These are phyloP conservation scores for Heliothis subflexa DNA, from an alignment of 1,140 invertebrate genomes.

Conservation along the genomic window DNA sequence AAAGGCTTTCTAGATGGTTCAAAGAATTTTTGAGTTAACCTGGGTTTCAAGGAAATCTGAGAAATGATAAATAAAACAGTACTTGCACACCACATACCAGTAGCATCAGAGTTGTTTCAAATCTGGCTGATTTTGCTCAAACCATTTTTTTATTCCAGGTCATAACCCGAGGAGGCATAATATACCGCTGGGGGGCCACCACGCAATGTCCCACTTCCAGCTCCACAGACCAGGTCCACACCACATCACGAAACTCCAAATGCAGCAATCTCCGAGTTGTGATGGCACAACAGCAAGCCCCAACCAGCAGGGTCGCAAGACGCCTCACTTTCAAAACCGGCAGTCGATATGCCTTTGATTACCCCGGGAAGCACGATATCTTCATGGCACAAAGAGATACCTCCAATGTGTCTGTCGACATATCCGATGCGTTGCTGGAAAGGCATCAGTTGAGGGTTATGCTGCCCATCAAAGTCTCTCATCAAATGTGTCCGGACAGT, in stretches of 20 bases:
- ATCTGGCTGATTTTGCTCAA: no score
- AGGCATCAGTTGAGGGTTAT: constrained; percentile 67
- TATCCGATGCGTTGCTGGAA: constrained; percentile 64
- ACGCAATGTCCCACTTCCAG: constrained; percentile 75
- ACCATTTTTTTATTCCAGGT: constrained; percentile 63
- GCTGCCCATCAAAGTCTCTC: constrained; percentile 82
- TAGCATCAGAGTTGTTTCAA: no score
- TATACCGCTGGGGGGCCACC: constrained; percentile 79
- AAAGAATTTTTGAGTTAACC: no score
- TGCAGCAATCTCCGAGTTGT: constrained; percentile 48
- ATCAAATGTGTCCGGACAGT: constrained; percentile 89
- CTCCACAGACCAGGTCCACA: constrained; percentile 59
- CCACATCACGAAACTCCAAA: constrained; percentile 56
- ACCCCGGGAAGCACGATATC: neutral
- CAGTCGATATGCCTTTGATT: neutral
- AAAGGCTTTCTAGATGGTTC: neutral
- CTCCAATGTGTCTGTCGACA: neutral
- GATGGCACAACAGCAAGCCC: neutral
- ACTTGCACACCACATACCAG: no score
- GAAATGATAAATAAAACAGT: no score
- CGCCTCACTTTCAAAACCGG: neutral
- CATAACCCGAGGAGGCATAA: constrained; percentile 78
- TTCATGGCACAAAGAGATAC: constrained; percentile 4
- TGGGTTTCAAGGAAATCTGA: no score
- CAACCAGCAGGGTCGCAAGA: neutral